Conservation (phyloP, 2,797 vertebrate genomes). For the Benthosema pterotum region DNA sequence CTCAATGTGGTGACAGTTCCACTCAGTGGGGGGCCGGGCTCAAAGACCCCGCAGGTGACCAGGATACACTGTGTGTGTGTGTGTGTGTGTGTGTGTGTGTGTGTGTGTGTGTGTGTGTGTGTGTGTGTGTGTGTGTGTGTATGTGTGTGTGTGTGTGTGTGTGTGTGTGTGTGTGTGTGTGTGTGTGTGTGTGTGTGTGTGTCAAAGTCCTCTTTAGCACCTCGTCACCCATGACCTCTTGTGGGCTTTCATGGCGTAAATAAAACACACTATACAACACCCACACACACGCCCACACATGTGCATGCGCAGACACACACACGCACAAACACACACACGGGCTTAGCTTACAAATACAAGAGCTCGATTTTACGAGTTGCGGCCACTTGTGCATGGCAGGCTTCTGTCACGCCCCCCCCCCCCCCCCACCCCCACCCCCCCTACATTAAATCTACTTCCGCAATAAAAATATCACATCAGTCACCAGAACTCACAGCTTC, state of each 20-base stretch:
- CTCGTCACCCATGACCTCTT: constrained; percentile 68
- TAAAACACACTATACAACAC: constrained; percentile 18
- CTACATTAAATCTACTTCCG: neutral
- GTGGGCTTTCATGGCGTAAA: constrained; percentile 48
- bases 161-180: constrained; percentile 2
- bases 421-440: neutral
- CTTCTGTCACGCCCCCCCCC: constrained; percentile 3
- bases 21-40: constrained; percentile 55
- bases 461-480: too few species aligned
- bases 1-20: constrained; percentile 76
- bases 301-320: neutral
- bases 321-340: neutral
- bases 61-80: neutral
- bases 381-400: constrained; percentile 1
- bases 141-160: constrained; percentile 8
- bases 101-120: constrained; percentile 40
- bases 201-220: constrained; percentile 75
- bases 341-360: constrained; percentile 5
- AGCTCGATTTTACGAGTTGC: constrained; percentile 15
- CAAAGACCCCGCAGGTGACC: constrained; percentile 22
- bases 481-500: too few species aligned
- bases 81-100: constrained; percentile 33
- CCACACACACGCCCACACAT: constrained; percentile 6
- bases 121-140: constrained; percentile 56
- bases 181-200: constrained; percentile 33